Evolutionary conservation across 2,888 invertebrate species (phyloP).

Genomic region (Calephelis perditalis): DNA sequence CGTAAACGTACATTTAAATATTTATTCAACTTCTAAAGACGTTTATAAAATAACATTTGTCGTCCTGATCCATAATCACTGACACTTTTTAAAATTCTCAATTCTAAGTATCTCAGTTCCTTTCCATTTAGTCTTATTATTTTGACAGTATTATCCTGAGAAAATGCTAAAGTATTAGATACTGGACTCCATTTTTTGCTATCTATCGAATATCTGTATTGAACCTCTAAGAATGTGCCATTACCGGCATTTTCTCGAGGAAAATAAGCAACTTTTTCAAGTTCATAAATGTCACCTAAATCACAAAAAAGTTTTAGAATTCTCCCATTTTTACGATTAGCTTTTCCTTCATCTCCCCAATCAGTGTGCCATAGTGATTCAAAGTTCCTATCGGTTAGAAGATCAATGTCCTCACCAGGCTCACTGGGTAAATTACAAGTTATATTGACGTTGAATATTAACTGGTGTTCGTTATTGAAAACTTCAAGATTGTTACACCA

Average conservation of each 20-base stretch:
- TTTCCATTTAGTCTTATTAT: conserved; percentile 38
- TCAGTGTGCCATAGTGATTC: conserved; percentile 37
- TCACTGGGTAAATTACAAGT: conserved; percentile 38
- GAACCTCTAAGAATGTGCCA: conserved; percentile 49
- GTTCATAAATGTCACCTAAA: conserved; percentile 32
- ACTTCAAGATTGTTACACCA: conserved; percentile 46
- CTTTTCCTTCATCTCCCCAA: conserved; percentile 30
- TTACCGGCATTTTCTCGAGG: conserved; percentile 55
- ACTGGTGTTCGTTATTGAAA: conserved; percentile 28
- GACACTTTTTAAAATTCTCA: conserved; percentile 45
- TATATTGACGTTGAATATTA: conserved; percentile 33
- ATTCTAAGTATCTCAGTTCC: conserved; percentile 44
- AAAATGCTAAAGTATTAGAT: conserved; percentile 41
- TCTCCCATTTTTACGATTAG: conserved; percentile 25
- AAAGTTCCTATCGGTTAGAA: conserved; percentile 30
- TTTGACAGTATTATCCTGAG: conserved; percentile 41
- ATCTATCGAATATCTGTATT: conserved; percentile 47
- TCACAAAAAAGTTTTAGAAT: conserved; percentile 34
- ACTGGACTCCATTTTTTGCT: conserved; percentile 42
- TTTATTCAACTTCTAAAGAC: background rate
- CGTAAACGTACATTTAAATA: background rate
- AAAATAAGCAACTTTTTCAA: conserved; percentile 51
- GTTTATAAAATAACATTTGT: conserved; percentile 41
- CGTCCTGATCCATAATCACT: conserved; percentile 57
- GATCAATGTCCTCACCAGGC: conserved; percentile 33